phyloP scores from a whole-genome alignment of 2,113 vertebrate species.

The Sardina pilchardus region DNA sequence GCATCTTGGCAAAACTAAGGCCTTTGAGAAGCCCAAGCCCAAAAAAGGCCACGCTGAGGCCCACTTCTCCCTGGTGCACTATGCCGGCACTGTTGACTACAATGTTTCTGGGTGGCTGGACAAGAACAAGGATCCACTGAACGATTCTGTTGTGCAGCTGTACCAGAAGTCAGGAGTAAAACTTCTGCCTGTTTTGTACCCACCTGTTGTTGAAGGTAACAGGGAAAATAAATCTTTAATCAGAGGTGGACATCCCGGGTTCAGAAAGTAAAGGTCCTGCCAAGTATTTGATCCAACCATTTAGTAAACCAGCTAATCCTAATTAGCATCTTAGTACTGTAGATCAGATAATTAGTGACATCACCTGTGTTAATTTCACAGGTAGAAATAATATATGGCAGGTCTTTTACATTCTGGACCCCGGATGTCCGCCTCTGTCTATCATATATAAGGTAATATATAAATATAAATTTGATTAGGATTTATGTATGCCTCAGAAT shows the following conservation, averaged over 20 bases:
- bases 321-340: no score
- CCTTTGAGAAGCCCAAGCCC: conserved; percentile 54
- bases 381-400: no score
- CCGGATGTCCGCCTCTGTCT: no score
- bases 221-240: not conserved
- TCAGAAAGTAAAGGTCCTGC: no score
- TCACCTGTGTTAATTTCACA: no score
- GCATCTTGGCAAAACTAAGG: conserved; percentile 47
- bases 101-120: conserved; percentile 46
- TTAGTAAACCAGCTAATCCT: no score
- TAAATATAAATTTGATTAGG: no score
- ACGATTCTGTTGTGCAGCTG: conserved; percentile 34
- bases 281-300: no score
- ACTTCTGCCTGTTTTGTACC: conserved; percentile 32
- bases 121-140: conserved; percentile 50
- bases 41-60: conserved; percentile 67
- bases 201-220: conserved; percentile 51
- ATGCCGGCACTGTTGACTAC: conserved; percentile 81
- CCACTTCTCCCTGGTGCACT: conserved; percentile 81
- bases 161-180: conserved; percentile 6
- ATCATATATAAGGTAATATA: not conserved
- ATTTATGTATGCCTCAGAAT: no score
- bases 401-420: no score
- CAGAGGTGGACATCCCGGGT: no score
- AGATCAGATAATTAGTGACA: no score